These are phyloP conservation scores for Cactoblastis cactorum DNA, from an alignment of 2,888 invertebrate species.

Conservation along the genomic window DNA sequence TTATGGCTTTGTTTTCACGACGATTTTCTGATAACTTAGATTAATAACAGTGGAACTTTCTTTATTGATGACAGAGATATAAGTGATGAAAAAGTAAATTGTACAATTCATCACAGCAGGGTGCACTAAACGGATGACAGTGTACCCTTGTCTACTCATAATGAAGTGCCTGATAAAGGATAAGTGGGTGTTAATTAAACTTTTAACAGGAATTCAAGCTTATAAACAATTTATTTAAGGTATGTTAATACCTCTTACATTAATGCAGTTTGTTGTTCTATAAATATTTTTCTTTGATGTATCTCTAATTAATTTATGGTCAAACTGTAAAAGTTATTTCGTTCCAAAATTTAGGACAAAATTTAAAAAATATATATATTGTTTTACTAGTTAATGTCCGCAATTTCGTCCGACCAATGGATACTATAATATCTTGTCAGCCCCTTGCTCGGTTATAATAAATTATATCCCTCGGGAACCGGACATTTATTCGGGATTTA, in stretches of 20 bases:
- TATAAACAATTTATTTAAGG: constrained; percentile 15
- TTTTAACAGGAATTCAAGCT: constrained; percentile 17
- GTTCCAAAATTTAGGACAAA: too few species aligned
- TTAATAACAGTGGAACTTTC: neutral
- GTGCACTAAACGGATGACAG: constrained; percentile 31
- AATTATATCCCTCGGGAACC: too few species aligned
- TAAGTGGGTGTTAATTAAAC: constrained; percentile 22
- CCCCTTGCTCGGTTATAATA: too few species aligned
- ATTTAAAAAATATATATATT: too few species aligned
- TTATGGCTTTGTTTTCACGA: neutral
- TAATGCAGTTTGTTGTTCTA: neutral
- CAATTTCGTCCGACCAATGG: too few species aligned
- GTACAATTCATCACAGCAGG: constrained; percentile 24
- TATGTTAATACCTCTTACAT: neutral
- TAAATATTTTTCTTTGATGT: too few species aligned
- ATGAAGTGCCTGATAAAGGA: constrained; percentile 30
- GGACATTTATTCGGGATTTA: too few species aligned
- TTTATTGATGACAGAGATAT: constrained; percentile 12
- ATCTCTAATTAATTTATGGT: too few species aligned
- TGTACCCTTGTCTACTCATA: constrained; percentile 32
- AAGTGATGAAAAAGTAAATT: constrained; percentile 26
- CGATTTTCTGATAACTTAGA: neutral
- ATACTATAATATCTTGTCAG: too few species aligned
- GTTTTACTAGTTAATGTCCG: too few species aligned
- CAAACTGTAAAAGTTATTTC: too few species aligned